phyloP scores from a whole-genome alignment of 1,140 invertebrate genomes.

The Meloidogyne floridensis region DNA sequence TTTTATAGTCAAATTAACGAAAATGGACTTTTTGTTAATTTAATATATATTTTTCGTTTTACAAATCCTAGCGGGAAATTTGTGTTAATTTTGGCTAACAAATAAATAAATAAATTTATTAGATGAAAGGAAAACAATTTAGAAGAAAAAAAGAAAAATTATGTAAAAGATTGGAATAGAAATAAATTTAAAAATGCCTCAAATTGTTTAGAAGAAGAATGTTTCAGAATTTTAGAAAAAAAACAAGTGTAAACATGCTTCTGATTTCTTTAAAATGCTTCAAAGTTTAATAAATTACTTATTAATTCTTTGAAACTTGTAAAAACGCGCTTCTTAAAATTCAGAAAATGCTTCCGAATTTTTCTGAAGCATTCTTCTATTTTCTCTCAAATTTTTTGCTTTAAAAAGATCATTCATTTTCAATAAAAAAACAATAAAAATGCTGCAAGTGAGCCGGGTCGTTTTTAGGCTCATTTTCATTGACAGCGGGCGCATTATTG shows the following conservation, averaged over 20 bases:
- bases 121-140: neutral
- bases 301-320: no score
- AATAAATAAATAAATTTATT: neutral
- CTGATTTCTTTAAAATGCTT: no score
- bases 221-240: no score
- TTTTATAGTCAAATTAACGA: neutral
- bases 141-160: neutral
- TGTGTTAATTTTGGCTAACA: neutral
- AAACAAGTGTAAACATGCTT: no score
- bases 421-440: constrained; percentile 1
- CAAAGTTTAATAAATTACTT: no score
- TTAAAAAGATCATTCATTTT: neutral
- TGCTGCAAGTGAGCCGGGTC: neutral
- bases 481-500: neutral
- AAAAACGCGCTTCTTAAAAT: no score
- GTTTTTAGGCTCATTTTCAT: neutral
- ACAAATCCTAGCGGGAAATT: neutral
- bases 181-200: no score
- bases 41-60: neutral
- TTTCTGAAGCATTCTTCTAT: neutral
- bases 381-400: neutral
- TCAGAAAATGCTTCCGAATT: no score
- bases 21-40: neutral
- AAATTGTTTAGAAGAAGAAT: no score
- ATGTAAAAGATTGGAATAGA: neutral